A percentile compares a stretch with the other conserved stretches of the same genome.
Evolutionary conservation across 2,113 vertebrate species (phyloP).

Genomic region (Choloepus hoffmanni): DNA sequence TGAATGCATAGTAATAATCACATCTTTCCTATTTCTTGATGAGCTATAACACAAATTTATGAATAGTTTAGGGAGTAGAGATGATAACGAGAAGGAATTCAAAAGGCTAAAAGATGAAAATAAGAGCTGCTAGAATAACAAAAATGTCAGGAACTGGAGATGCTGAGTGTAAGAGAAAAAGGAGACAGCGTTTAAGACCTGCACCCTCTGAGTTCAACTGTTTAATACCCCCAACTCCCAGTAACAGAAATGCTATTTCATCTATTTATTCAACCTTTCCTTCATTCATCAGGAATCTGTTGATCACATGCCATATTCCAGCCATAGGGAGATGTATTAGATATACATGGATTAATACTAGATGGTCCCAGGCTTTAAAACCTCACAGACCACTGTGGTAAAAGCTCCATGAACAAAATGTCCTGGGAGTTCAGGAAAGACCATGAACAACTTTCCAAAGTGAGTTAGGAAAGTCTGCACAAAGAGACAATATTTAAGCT

Average conservation of each 20-base stretch:
- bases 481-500: too few species aligned
- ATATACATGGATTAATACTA: background rate
- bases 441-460: background rate
- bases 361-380: background rate
- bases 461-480: background rate
- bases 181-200: background rate
- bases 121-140: fast-evolving
- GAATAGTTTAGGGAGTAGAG: background rate
- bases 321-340: too few species aligned
- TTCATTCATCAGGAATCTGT: too few species aligned
- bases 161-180: too few species aligned
- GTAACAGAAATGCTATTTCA: background rate
- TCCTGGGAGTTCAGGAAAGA: background rate
- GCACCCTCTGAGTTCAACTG: background rate
- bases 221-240: background rate
- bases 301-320: too few species aligned
- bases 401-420: background rate
- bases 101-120: background rate
- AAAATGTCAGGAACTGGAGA: too few species aligned
- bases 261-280: too few species aligned
- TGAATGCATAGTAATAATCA: background rate
- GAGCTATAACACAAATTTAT: background rate
- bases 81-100: background rate
- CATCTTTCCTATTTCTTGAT: too few species aligned
- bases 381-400: too few species aligned